Evolutionary conservation across 2,888 invertebrate species (phyloP).

Genomic region (Encarsia formosa): DNA sequence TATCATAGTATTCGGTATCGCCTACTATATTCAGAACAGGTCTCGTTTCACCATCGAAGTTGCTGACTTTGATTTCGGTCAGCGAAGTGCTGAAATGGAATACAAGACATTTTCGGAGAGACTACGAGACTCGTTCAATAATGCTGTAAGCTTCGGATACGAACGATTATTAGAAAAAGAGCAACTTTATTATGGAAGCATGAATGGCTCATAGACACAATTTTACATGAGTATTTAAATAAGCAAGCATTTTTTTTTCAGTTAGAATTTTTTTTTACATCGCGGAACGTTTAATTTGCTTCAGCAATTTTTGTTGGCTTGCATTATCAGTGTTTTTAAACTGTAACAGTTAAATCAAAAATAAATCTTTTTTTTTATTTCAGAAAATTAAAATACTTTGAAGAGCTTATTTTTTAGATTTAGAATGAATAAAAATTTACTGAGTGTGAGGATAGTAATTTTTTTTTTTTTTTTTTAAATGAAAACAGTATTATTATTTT

Average conservation of each 20-base stretch:
- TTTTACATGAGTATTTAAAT: conserved; percentile 10
- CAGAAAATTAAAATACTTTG: too few relatives aligned
- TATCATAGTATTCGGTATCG: conserved; percentile 79
- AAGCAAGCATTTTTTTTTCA: conserved; percentile 23
- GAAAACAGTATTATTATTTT: too few relatives aligned
- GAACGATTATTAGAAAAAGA: conserved; percentile 36
- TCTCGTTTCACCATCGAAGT: conserved; percentile 80
- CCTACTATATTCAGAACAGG: conserved; percentile 79
- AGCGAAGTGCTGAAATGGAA: conserved; percentile 72
- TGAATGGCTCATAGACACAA: conserved; percentile 45
- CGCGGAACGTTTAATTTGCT: too few relatives aligned
- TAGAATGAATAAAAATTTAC: too few relatives aligned
- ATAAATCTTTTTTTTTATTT: too few relatives aligned
- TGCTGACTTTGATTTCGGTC: conserved; percentile 87
- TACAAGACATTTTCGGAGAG: conserved; percentile 84
- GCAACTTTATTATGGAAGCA: conserved; percentile 47
- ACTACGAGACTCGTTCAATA: conserved; percentile 71
- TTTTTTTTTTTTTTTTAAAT: too few relatives aligned
- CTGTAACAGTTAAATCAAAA: too few relatives aligned
- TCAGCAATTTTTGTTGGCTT: too few relatives aligned
- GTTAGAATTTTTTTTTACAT: conserved; percentile 4
- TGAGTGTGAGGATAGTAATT: too few relatives aligned
- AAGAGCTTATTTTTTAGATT: too few relatives aligned
- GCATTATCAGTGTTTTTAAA: too few relatives aligned
- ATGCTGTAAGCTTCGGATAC: conserved; percentile 53